These are phyloP conservation scores for Piprites chloris DNA, from an alignment of 2,113 vertebrate genomes.

Conservation along the genomic window DNA sequence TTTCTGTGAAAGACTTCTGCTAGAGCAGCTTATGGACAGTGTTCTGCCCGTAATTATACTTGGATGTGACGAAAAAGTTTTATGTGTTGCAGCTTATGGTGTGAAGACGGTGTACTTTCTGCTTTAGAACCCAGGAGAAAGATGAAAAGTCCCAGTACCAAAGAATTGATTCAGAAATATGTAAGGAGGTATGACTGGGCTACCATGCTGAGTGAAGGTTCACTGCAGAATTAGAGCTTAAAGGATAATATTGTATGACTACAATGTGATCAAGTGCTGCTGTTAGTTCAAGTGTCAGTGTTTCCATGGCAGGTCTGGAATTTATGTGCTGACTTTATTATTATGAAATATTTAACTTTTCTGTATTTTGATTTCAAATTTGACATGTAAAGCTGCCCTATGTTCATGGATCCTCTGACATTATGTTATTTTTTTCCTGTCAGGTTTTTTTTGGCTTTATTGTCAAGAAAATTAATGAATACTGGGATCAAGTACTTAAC, in stretches of 20 bases:
- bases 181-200: neutral
- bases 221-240: neutral
- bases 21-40: neutral
- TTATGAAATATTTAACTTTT: neutral
- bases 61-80: neutral
- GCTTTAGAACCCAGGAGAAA: neutral
- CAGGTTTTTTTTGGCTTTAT: neutral
- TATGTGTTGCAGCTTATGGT: neutral
- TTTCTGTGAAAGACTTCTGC: neutral
- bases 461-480: slow-evolving; percentile 12
- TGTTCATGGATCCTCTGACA: neutral
- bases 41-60: neutral
- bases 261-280: neutral
- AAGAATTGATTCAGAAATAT: neutral
- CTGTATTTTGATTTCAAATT: neutral
- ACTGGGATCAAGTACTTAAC: neutral
- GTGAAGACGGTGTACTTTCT: neutral
- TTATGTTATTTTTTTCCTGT: neutral
- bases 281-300: neutral
- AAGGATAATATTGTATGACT: neutral
- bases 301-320: neutral
- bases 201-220: neutral
- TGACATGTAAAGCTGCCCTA: neutral
- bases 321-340: slow-evolving; percentile 17
- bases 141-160: neutral